A percentile compares a stretch with the other conserved stretches of the same genome.
phyloP scores from a whole-genome alignment of 2,888 invertebrate species.

The Cinara cedri region DNA sequence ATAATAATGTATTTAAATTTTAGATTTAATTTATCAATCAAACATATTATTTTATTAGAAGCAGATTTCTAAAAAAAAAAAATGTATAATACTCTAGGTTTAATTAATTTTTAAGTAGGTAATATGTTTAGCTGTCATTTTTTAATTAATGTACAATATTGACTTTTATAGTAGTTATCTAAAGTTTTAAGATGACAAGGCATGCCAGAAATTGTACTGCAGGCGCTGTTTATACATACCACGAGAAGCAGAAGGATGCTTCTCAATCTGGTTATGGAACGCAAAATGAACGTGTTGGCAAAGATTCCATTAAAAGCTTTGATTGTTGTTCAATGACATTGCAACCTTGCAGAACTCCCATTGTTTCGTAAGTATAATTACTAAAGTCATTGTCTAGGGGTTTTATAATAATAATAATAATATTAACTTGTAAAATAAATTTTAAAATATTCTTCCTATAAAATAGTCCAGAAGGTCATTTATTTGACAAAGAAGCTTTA shows the following conservation, averaged over 20 bases:
- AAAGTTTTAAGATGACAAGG: conserved; percentile 74
- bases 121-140: neutral
- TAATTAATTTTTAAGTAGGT: no score
- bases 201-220: conserved; percentile 99
- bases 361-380: conserved; percentile 73
- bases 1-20: no score
- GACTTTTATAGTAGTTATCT: neutral
- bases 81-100: no score
- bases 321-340: conserved; percentile 97
- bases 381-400: neutral
- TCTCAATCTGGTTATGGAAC: conserved; percentile 93
- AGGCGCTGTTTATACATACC: conserved; percentile 96
- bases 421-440: conserved; percentile 18
- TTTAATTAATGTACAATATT: neutral
- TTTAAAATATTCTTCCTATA: conserved; percentile 55
- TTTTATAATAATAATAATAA: conserved; percentile 23
- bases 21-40: no score
- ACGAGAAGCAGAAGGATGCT: conserved; percentile 96
- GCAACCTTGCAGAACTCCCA: conserved; percentile 94
- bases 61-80: no score
- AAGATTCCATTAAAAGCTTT: conserved; percentile 93
- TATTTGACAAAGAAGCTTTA: conserved; percentile 97
- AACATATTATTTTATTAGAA: no score
- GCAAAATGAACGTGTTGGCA: conserved; percentile 83
- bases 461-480: conserved; percentile 79